Conservation (phyloP, 2,888 invertebrate species). For the Mesorhabditis spiculigera region DNA sequence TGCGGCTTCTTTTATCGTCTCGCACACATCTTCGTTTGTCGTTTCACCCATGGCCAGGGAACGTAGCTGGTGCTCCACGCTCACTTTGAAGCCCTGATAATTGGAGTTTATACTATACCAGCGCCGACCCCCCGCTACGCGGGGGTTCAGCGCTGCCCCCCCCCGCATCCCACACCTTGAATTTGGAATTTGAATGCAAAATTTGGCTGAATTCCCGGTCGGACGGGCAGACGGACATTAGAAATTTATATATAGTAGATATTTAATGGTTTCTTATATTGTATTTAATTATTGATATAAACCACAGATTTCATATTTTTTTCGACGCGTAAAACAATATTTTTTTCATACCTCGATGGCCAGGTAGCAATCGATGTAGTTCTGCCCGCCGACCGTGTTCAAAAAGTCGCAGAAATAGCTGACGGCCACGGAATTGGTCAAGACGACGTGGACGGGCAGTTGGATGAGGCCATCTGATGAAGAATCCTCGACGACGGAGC, state of each 20-base stretch:
- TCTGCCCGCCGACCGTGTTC: constrained; percentile 70
- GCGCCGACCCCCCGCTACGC: no score
- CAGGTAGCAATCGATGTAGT: constrained; percentile 75
- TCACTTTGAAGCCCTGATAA: constrained; percentile 62
- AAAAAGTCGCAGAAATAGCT: constrained; percentile 76
- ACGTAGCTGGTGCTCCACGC: constrained; percentile 71
- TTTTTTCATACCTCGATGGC: constrained; percentile 70
- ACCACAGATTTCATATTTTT: no score
- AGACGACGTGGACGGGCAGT: constrained; percentile 71
- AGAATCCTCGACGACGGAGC: neutral
- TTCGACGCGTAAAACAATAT: no score
- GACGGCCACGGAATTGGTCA: constrained; percentile 75
- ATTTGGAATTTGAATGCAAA: no score
- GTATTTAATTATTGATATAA: no score
- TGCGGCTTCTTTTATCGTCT: constrained; percentile 70
- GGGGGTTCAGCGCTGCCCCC: no score
- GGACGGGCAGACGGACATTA: no score
- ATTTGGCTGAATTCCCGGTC: no score
- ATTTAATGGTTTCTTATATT: no score
- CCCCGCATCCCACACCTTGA: no score
- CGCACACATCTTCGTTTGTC: constrained; percentile 55
- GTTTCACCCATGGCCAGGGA: constrained; percentile 51
- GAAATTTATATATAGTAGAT: no score
- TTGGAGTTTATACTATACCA: no score
- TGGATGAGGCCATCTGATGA: constrained; percentile 33